A percentile compares a stretch with the other conserved stretches of the same genome.
Conservation (phyloP, 2,888 invertebrate species). For the Cephus runcator region DNA sequence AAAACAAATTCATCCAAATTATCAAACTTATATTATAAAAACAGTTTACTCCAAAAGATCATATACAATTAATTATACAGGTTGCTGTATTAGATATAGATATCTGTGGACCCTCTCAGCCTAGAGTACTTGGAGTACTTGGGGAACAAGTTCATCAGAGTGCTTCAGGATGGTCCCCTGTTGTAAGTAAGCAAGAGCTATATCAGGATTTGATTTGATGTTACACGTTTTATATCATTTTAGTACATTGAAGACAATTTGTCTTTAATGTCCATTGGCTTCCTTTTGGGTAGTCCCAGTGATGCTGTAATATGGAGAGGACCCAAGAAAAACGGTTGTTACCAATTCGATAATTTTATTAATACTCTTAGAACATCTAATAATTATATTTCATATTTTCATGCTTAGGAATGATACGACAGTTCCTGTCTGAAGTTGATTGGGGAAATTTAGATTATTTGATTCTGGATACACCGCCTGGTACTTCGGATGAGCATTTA, state of each 20-base stretch:
- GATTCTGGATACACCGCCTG: slow-evolving; percentile 94
- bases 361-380: slow-evolving; percentile 8
- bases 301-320: slow-evolving; percentile 99
- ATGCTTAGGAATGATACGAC: slow-evolving; percentile 86
- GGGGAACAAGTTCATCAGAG: slow-evolving; percentile 96
- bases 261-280: slow-evolving; percentile 97
- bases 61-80: slow-evolving; percentile 64
- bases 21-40: neutral
- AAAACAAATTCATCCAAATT: neutral
- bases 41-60: neutral
- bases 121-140: slow-evolving; percentile 90
- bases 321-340: slow-evolving; percentile 92
- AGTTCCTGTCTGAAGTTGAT: slow-evolving; percentile 94
- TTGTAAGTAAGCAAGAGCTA: slow-evolving; percentile 71
- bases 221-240: slow-evolving; percentile 42
- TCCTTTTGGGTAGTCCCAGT: slow-evolving; percentile 85
- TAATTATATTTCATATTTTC: neutral
- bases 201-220: neutral
- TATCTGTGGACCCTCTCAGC: slow-evolving; percentile 98
- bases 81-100: slow-evolving; percentile 96
- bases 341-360: neutral
- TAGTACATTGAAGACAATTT: slow-evolving; percentile 94
- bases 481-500: slow-evolving; percentile 96
- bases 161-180: slow-evolving; percentile 96
- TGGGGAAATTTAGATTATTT: slow-evolving; percentile 93